A percentile compares a stretch with the other conserved stretches of the same genome.
These are phyloP conservation scores for Tragelaphus oryx DNA, from an alignment of 2,797 vertebrate species.

Conservation along the genomic window DNA sequence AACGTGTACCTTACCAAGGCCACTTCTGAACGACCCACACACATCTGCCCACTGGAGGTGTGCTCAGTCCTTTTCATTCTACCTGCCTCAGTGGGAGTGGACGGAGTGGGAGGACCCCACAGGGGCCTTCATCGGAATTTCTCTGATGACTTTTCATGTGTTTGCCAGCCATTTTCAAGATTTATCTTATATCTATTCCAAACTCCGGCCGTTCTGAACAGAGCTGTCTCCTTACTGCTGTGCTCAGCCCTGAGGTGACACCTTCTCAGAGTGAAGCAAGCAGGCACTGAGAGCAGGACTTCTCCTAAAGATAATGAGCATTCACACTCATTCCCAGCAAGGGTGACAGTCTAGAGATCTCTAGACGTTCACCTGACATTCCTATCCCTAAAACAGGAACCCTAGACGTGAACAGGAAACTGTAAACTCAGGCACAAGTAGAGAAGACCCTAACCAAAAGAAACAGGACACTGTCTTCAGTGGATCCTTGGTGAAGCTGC, in stretches of 20 bases:
- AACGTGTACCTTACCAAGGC: not conserved
- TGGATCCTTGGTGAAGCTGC: too few species aligned
- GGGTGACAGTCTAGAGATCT: not conserved
- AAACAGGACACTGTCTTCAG: too few species aligned
- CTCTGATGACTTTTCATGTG: fast-evolving
- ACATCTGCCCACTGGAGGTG: fast-evolving
- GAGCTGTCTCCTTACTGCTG: fast-evolving
- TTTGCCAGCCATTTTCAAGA: not conserved
- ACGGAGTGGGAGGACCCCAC: fast-evolving
- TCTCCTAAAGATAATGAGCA: not conserved
- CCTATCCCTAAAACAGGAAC: not conserved
- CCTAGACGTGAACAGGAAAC: fast-evolving
- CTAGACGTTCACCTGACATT: not conserved
- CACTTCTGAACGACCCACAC: not conserved
- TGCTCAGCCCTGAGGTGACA: not conserved
- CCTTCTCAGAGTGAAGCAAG: not conserved
- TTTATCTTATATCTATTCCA: not conserved
- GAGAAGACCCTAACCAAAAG: not conserved
- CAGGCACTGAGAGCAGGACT: not conserved
- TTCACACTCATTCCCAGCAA: not conserved
- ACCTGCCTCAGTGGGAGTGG: not conserved
- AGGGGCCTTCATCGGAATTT: not conserved
- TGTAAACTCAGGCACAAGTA: too few species aligned
- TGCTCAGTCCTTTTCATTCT: fast-evolving
- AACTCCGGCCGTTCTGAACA: not conserved